A percentile compares a stretch with the other conserved stretches of the same genome.
These are phyloP conservation scores for Tyria jacobaeae DNA, from an alignment of 2,888 invertebrate species.

Conservation along the genomic window DNA sequence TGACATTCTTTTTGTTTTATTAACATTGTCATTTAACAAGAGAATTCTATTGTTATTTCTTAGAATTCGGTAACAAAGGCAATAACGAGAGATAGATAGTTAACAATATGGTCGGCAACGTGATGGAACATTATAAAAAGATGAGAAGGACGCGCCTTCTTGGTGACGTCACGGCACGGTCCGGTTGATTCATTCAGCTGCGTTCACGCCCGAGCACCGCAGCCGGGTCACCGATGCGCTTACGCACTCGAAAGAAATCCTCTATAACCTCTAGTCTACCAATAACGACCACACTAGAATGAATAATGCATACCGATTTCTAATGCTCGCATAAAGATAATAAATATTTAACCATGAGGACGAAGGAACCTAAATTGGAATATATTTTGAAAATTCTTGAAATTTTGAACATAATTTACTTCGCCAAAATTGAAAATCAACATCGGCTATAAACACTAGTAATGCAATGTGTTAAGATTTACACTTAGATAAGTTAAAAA, in stretches of 20 bases:
- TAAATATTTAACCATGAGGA: conserved; percentile 34
- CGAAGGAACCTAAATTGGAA: conserved; percentile 30
- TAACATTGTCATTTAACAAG: conserved; percentile 3
- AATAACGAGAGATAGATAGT: conserved; percentile 26
- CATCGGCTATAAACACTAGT: conserved; percentile 1
- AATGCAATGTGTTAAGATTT: neutral
- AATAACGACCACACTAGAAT: conserved; percentile 53
- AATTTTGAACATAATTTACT: conserved; percentile 15
- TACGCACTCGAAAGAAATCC: conserved; percentile 68
- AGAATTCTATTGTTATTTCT: conserved; percentile 1
- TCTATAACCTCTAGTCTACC: conserved; percentile 64
- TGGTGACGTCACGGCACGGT: conserved; percentile 70
- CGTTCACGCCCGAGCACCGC: conserved; percentile 46
- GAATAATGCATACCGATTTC: conserved; percentile 42
- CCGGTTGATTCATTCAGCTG: conserved; percentile 72
- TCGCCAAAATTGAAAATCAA: conserved; percentile 11
- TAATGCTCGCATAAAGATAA: conserved; percentile 41
- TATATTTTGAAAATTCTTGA: conserved; percentile 27
- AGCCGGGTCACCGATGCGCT: conserved; percentile 57
- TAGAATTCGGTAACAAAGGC: conserved; percentile 15
- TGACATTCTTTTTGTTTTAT: neutral
- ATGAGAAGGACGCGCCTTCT: conserved; percentile 68
- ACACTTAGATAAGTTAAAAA: neutral
- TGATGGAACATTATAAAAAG: conserved; percentile 56
- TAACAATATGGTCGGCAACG: conserved; percentile 41